Conservation (phyloP, 2,888 invertebrate species). For the Podabrus alpinus region DNA sequence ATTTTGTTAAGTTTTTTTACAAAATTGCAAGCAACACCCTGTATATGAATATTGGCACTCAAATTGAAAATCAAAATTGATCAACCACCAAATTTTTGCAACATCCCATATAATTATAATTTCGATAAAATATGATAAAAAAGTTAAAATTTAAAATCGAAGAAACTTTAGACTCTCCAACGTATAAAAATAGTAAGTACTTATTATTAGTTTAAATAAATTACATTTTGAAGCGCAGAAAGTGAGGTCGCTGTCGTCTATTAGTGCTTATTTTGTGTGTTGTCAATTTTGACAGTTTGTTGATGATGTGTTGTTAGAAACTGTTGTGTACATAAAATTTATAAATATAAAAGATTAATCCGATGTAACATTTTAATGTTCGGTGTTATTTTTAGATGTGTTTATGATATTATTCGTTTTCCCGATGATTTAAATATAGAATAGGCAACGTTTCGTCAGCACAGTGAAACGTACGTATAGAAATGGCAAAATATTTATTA, state of each 20-base stretch:
- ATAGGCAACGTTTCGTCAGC: not conserved
- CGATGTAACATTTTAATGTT: constrained; percentile 2
- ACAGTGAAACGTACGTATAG: constrained; percentile 5
- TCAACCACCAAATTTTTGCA: not conserved
- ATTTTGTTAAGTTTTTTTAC: too few relatives aligned
- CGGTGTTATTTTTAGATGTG: constrained; percentile 21
- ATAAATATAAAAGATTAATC: not conserved
- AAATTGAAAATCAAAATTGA: too few relatives aligned
- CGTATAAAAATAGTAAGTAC: not conserved
- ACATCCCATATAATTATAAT: not conserved
- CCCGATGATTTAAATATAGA: not conserved
- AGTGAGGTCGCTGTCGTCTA: not conserved
- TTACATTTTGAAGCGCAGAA: not conserved
- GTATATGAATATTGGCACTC: too few relatives aligned
- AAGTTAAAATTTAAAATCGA: not conserved
- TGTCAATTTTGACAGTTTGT: not conserved
- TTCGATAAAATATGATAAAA: not conserved
- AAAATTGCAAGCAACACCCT: too few relatives aligned
- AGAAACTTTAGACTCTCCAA: not conserved
- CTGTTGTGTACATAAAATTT: not conserved
- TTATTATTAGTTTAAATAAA: not conserved
- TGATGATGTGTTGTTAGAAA: not conserved
- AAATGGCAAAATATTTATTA: not conserved
- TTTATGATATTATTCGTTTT: constrained; percentile 4
- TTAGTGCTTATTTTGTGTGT: not conserved